phyloP scores from a whole-genome alignment of 2,113 vertebrate species.

The Megaleporinus macrocephalus region DNA sequence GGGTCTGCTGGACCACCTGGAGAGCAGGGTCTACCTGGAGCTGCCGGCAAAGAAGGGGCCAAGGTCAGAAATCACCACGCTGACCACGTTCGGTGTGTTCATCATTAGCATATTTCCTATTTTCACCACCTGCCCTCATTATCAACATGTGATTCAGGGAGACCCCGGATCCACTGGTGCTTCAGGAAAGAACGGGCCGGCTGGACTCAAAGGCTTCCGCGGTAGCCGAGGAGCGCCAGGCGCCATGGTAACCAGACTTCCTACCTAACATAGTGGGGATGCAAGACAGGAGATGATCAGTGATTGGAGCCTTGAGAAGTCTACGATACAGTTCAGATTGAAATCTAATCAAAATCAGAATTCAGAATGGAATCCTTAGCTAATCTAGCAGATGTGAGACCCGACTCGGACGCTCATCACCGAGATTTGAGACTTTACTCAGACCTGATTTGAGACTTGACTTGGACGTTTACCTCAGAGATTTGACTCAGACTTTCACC shows the following conservation, averaged over 20 bases:
- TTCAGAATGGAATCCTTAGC: too few species aligned
- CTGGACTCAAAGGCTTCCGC: constrained; percentile 90
- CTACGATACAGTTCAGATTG: too few species aligned
- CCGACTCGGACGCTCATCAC: too few species aligned
- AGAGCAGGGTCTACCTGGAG: constrained; percentile 93
- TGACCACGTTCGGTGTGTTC: not conserved
- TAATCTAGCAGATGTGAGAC: too few species aligned
- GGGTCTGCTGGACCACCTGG: constrained; percentile 93
- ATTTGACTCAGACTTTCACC: too few species aligned
- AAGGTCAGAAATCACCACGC: constrained; percentile 81
- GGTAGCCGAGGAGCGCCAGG: constrained; percentile 91
- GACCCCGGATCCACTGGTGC: constrained; percentile 89
- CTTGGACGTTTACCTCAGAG: too few species aligned
- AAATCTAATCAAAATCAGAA: too few species aligned
- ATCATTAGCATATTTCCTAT: not conserved
- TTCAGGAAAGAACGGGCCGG: constrained; percentile 89
- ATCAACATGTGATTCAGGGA: constrained; percentile 75
- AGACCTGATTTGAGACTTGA: too few species aligned
- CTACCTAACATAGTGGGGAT: not conserved
- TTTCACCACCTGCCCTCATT: not conserved
- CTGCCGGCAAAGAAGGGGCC: constrained; percentile 93
- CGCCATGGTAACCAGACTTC: constrained; percentile 77
- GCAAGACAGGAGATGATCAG: not conserved
- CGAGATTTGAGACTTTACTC: too few species aligned
- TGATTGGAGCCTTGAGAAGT: not conserved